Evolutionary conservation across 2,888 invertebrate genomes (phyloP).

Genomic region (Acleris holmiana): DNA sequence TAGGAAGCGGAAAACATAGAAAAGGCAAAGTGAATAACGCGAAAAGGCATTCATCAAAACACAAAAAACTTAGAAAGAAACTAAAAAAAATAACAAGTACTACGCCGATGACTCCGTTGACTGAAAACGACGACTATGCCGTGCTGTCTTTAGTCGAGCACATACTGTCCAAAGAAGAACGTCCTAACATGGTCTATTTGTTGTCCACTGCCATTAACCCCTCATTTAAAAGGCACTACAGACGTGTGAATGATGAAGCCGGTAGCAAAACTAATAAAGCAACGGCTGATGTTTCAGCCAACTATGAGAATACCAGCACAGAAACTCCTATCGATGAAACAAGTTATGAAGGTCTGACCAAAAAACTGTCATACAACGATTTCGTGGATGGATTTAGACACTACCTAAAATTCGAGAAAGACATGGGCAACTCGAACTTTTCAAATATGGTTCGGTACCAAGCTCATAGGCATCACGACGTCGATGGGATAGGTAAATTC

Average conservation of each 20-base stretch:
- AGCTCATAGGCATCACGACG: constrained; percentile 72
- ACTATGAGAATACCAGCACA: constrained; percentile 9
- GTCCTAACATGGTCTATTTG: constrained; percentile 53
- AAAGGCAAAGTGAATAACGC: constrained; percentile 3
- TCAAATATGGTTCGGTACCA: constrained; percentile 68
- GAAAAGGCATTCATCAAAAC: constrained; percentile 1
- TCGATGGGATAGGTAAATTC: constrained; percentile 75
- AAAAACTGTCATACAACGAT: constrained; percentile 65
- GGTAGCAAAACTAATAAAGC: too few species aligned
- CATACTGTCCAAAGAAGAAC: constrained; percentile 55
- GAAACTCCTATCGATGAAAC: constrained; percentile 41
- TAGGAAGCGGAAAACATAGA: too few species aligned
- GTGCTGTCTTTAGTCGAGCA: constrained; percentile 61
- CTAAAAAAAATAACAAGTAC: constrained; percentile 1
- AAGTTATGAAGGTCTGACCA: constrained; percentile 55
- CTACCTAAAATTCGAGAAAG: constrained; percentile 68
- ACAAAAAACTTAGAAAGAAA: constrained; percentile 23
- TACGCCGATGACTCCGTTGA: constrained; percentile 40
- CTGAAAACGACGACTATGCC: constrained; percentile 52
- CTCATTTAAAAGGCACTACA: constrained; percentile 34
- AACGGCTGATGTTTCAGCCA: neutral
- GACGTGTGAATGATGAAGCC: neutral
- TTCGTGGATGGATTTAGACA: constrained; percentile 72
- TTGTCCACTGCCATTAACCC: constrained; percentile 44
- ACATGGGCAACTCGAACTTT: constrained; percentile 60